A percentile compares a stretch with the other conserved stretches of the same genome.
phyloP scores from a whole-genome alignment of 2,113 vertebrate species.

The Eolophus roseicapilla region DNA sequence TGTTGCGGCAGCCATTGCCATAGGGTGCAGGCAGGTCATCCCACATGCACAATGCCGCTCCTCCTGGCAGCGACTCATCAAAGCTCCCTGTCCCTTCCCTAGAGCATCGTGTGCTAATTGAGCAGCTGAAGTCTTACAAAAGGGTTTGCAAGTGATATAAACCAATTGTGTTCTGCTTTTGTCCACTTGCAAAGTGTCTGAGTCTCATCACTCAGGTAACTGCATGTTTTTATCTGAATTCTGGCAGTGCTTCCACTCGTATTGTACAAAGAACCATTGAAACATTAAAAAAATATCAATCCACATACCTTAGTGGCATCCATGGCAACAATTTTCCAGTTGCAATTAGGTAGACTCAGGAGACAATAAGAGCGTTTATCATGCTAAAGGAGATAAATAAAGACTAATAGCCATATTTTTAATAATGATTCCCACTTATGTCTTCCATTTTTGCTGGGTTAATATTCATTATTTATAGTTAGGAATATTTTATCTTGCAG shows the following conservation, averaged over 20 bases:
- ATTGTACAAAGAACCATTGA: not conserved
- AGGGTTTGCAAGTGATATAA: not conserved
- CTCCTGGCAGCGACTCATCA: rapidly evolving
- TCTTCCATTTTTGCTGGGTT: not conserved
- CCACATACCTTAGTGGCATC: not conserved
- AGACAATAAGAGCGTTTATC: not conserved
- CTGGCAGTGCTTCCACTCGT: not conserved
- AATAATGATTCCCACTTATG: not conserved
- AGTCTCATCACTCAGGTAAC: not conserved
- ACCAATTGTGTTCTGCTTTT: not conserved
- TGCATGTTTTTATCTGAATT: not conserved
- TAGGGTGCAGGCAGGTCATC: not conserved
- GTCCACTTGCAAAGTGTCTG: not conserved
- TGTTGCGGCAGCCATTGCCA: not conserved
- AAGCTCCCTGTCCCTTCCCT: not conserved
- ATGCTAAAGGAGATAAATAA: not conserved
- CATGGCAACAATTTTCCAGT: not conserved
- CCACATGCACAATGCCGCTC: rapidly evolving
- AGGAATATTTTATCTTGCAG: not conserved
- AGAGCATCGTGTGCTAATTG: not conserved
- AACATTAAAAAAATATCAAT: not conserved
- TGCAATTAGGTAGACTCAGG: not conserved
- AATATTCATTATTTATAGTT: not conserved
- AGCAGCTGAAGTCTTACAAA: not conserved
- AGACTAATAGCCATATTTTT: not conserved